Conservation (phyloP, 2,113 vertebrate genomes). For the Machaerirhynchus nigripectus region DNA sequence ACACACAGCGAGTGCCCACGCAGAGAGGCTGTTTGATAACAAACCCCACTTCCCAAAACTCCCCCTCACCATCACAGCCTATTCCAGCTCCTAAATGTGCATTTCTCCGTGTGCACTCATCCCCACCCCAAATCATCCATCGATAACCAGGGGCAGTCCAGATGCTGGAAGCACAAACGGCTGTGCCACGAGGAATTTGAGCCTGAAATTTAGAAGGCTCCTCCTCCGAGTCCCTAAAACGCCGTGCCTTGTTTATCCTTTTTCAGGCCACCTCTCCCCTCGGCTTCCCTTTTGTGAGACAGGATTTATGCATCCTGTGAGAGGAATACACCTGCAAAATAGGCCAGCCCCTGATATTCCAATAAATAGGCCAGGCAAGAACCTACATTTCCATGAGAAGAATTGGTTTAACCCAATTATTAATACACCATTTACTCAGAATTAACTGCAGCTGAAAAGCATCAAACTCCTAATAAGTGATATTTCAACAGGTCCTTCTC, state of each 20-base stretch:
- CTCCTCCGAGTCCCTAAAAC: not conserved
- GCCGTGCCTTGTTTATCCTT: not conserved
- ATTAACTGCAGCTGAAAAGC: not conserved
- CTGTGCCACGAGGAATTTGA: not conserved
- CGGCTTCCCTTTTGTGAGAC: not conserved
- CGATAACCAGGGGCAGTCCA: not conserved
- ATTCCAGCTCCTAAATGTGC: not conserved
- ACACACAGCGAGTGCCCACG: not conserved
- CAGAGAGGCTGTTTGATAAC: not conserved
- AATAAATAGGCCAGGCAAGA: not conserved
- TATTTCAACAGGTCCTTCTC: not conserved
- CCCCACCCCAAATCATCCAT: not conserved
- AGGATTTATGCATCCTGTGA: not conserved
- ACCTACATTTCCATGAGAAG: not conserved
- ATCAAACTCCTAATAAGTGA: not conserved
- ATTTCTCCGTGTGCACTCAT: rapidly evolving
- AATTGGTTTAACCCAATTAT: conserved; percentile 12
- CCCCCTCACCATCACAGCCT: not conserved
- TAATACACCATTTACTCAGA: not conserved
- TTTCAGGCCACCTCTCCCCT: not conserved
- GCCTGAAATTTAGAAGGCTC: not conserved
- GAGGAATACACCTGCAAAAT: not conserved
- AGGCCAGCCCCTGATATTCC: not conserved
- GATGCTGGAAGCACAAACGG: rapidly evolving
- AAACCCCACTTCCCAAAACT: not conserved